Conservation (phyloP, 2,113 vertebrate genomes). For the Ornithorhynchus anatinus region DNA sequence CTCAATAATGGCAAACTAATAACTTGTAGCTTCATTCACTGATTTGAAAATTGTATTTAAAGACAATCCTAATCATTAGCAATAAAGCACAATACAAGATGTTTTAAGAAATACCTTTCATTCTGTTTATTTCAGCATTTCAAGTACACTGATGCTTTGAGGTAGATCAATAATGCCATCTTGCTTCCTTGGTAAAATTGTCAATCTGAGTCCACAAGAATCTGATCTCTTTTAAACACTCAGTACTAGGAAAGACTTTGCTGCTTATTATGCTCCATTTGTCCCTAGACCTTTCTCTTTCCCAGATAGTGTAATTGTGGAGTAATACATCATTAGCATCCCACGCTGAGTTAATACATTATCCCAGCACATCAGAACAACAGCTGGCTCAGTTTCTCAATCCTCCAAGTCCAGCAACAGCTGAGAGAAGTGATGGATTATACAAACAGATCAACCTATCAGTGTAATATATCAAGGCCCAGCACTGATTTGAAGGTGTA, state of each 20-base stretch:
- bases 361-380: slow-evolving; percentile 38
- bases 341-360: slow-evolving; percentile 43
- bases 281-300: slow-evolving; percentile 42
- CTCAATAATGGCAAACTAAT: not conserved
- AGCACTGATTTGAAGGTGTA: slow-evolving; percentile 65
- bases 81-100: slow-evolving; percentile 37
- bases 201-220: not conserved
- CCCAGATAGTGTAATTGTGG: slow-evolving; percentile 30
- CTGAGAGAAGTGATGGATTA: slow-evolving; percentile 68
- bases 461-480: slow-evolving; percentile 71
- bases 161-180: slow-evolving; percentile 4
- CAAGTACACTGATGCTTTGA: slow-evolving; percentile 20
- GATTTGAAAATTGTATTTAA: slow-evolving; percentile 25
- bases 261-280: not conserved
- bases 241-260: slow-evolving; percentile 13
- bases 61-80: slow-evolving; percentile 4
- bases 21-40: not conserved
- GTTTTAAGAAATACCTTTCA: slow-evolving; percentile 27
- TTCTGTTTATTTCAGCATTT: slow-evolving; percentile 28
- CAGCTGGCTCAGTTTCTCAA: slow-evolving; percentile 69
- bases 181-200: not conserved
- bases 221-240: slow-evolving; percentile 39
- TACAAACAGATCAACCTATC: slow-evolving; percentile 39
- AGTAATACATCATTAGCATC: slow-evolving; percentile 34
- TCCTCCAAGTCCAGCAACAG: slow-evolving; percentile 57